phyloP scores from a whole-genome alignment of 2,888 invertebrate genomes.

The Eledone cirrhosa region DNA sequence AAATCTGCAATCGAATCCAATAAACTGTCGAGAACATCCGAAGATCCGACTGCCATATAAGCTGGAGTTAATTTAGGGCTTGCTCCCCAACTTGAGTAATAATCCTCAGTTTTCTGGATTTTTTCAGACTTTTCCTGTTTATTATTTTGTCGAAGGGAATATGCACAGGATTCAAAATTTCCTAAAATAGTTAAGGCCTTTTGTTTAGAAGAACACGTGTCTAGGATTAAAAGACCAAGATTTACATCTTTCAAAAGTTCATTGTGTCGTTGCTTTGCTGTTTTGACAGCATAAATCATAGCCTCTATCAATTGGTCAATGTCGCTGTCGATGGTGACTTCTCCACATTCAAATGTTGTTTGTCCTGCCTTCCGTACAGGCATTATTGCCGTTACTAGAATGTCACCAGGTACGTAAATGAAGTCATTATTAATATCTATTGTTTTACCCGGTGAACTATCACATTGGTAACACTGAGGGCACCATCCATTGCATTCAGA shows the following conservation, averaged over 20 bases:
- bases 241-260: constrained; percentile 42
- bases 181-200: constrained; percentile 40
- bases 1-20: constrained; percentile 5
- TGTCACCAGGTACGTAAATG: constrained; percentile 46
- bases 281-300: constrained; percentile 49
- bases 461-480: constrained; percentile 42
- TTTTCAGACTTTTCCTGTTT: background rate
- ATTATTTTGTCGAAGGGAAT: constrained; percentile 21
- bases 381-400: constrained; percentile 48
- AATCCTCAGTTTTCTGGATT: background rate
- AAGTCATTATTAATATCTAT: background rate
- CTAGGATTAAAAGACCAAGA: constrained; percentile 48
- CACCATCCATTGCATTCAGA: constrained; percentile 47
- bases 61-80: background rate
- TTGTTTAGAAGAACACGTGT: constrained; percentile 46
- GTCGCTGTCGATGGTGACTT: constrained; percentile 33
- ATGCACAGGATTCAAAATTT: constrained; percentile 50
- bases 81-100: constrained; percentile 16
- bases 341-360: constrained; percentile 40
- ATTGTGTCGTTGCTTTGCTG: constrained; percentile 41
- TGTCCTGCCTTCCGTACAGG: constrained; percentile 42
- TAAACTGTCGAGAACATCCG: background rate
- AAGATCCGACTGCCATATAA: constrained; percentile 11
- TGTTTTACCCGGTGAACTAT: background rate
- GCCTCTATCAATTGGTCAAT: constrained; percentile 43